Evolutionary conservation across 2,888 invertebrate genomes (phyloP).

Genomic region (Epinotia demarniana): DNA sequence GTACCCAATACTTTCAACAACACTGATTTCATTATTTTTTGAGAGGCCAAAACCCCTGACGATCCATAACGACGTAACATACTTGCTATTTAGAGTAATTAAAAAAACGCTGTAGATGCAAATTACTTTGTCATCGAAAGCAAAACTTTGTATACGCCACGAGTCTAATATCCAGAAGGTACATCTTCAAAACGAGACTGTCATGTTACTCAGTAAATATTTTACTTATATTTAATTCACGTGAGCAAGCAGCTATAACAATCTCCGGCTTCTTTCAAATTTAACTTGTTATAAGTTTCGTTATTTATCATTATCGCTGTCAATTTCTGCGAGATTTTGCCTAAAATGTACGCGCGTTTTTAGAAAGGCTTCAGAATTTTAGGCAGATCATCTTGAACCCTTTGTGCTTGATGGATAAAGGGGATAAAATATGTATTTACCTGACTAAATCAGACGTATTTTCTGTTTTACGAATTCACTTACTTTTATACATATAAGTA

Average conservation of each 20-base stretch:
- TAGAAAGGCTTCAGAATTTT: neutral
- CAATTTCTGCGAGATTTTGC: neutral
- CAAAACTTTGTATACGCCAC: too few species aligned
- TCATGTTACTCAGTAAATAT: neutral
- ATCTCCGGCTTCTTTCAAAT: constrained; percentile 31
- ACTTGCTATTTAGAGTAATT: too few species aligned
- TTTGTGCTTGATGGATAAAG: neutral
- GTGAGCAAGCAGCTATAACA: constrained; percentile 19
- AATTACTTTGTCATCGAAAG: too few species aligned
- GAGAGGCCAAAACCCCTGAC: too few species aligned
- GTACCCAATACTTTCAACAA: too few species aligned
- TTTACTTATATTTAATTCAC: constrained; percentile 23
- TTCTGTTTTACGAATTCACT: neutral
- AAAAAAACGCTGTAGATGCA: too few species aligned
- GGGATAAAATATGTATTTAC: neutral
- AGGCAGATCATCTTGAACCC: neutral
- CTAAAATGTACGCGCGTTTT: neutral
- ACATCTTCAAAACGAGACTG: neutral
- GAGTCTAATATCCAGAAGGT: too few species aligned
- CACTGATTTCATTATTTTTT: too few species aligned
- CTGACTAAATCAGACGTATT: neutral
- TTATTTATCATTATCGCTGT: constrained; percentile 41
- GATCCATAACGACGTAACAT: too few species aligned
- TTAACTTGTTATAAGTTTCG: constrained; percentile 46
- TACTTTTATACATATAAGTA: neutral